Evolutionary conservation across 2,888 invertebrate species (phyloP), one percentile per base, ranked within the genome.

Genomic region (Agrochola litura): DNA sequence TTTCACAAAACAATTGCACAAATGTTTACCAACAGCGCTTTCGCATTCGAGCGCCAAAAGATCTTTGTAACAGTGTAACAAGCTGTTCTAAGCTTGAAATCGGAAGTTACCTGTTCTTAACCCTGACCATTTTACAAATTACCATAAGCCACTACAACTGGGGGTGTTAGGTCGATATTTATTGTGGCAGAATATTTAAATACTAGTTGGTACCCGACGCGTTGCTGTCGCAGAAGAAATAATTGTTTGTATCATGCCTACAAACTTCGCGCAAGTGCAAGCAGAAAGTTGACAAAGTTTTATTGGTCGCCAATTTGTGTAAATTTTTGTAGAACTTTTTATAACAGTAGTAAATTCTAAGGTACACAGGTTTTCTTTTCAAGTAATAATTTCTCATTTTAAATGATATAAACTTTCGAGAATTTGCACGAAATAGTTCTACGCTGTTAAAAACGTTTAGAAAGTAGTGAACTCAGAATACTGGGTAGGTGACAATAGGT

Each of bases 261-360:
- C 6, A 52, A 52, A 46, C 49, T 49, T 16, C 6, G 49, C 16
- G 5, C 0, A 49, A 49, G 49, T 49, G 16, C 49, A 16, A 16
- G 16, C 49, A 49, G 16, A 49, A 49, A 49, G 16, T 49, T 16
- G 16, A 49, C 16, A 49, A 49, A 16, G 6, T n/a, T n/a, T 49
- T 25, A 25, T 60, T 60, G 58, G 58, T 68, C 19, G 52, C 22
- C 74, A 74, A 78, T 74, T 64, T 52, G 52, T 72, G 25, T 37
- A 64, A 56, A 52, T 16, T 61, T 30, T 58, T 49, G 8, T 66
- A 66, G 43, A 19, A 41, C 22, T 49, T 63, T 56, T 75, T 54
- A 37, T 46, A 19, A 10, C 54, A 41, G 25, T 41, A 49, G 19
- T 46, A 16, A 30, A 67, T 19, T 8, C 52, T 52, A 52, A 52